Conservation (phyloP, 2,797 vertebrate genomes). For the Furcifer pardalis region DNA sequence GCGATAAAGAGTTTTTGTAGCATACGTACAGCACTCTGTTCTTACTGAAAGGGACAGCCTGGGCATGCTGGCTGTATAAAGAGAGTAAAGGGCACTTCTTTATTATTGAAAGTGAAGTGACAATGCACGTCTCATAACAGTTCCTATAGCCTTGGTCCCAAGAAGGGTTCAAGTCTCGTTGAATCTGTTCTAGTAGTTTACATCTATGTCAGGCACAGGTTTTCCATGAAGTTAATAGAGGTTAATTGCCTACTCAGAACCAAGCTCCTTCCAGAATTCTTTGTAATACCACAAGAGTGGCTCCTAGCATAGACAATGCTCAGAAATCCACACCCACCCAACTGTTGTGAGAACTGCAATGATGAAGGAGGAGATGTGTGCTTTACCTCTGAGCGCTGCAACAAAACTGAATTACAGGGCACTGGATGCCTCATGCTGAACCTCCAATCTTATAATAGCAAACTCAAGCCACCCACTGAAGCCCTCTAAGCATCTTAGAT, state of each 20-base stretch:
- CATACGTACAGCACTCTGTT: constrained; percentile 54
- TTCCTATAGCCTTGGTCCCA: neutral
- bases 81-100: constrained; percentile 44
- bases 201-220: neutral
- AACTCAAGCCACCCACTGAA: no score
- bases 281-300: no score
- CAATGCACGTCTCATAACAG: constrained; percentile 8
- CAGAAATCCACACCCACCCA: no score
- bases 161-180: neutral
- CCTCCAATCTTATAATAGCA: no score
- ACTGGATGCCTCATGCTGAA: no score
- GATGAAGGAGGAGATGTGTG: no score
- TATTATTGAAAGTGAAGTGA: constrained; percentile 50
- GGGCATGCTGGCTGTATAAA: constrained; percentile 44
- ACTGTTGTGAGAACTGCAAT: no score
- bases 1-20: constrained; percentile 62
- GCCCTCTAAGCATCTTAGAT: no score
- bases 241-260: neutral
- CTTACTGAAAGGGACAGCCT: constrained; percentile 52
- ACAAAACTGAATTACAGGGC: no score
- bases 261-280: neutral
- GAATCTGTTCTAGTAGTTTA: neutral
- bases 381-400: no score
- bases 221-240: neutral
- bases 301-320: no score